Percentiles rank a stretch among this genome's conserved stretches.
Evolutionary conservation across 2,797 vertebrate species (phyloP).

Genomic region (Enteromius unitaeniatus): DNA sequence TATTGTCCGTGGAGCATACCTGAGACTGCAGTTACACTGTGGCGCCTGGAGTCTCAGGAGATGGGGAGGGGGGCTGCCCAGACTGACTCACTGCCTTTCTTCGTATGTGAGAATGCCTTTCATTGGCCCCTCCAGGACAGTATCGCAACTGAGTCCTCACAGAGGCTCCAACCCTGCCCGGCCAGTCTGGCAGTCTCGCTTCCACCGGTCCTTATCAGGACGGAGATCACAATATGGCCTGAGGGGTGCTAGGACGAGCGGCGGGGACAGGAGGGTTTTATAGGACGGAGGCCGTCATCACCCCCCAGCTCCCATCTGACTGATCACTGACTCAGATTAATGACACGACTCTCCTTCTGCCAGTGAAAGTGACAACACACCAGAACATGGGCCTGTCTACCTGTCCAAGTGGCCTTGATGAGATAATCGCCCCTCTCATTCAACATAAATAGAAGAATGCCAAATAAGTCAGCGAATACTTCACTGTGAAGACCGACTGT

Average conservation of each 20-base stretch:
- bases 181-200: conserved; percentile 74
- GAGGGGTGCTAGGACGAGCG: conserved; percentile 57
- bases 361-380: conserved; percentile 79
- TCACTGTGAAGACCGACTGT: conserved; percentile 20
- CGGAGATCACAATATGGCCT: conserved; percentile 73
- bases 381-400: conserved; percentile 67
- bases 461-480: conserved; percentile 36
- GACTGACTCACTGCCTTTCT: conserved; percentile 78
- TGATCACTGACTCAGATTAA: conserved; percentile 76
- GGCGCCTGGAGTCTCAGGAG: conserved; percentile 87
- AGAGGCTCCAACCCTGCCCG: conserved; percentile 70
- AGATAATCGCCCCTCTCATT: conserved; percentile 62
- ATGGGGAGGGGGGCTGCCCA: conserved; percentile 69
- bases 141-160: conserved; percentile 62
- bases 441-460: conserved; percentile 47
- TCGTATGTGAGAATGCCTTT: conserved; percentile 79
- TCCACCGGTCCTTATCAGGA: conserved; percentile 72
- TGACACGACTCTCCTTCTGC: conserved; percentile 70
- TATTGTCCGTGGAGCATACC: conserved; percentile 84
- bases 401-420: conserved; percentile 65
- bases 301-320: conserved; percentile 65
- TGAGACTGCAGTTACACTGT: conserved; percentile 88
- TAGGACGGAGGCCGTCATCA: conserved; percentile 65
- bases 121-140: conserved; percentile 68
- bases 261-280: conserved; percentile 47